Percentiles rank a stretch among this genome's conserved stretches.
These are phyloP conservation scores for Galeopsomyia nigrocyanea DNA, from an alignment of 2,888 invertebrate species.

Conservation along the genomic window DNA sequence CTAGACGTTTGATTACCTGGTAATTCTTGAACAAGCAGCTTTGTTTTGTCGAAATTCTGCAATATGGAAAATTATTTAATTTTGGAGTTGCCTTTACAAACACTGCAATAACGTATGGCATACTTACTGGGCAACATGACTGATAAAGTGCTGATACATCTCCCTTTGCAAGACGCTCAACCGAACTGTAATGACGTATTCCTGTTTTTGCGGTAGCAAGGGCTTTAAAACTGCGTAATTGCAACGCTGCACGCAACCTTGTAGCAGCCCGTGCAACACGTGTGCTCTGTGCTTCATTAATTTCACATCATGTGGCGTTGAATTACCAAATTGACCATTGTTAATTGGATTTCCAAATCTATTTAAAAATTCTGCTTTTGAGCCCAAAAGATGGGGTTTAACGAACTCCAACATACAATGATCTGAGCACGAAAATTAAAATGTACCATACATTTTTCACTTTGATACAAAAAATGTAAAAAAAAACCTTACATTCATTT, in stretches of 20 bases:
- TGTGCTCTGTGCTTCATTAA: constrained; percentile 92
- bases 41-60: constrained; percentile 1
- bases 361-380: constrained; percentile 90
- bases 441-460: neutral
- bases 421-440: constrained; percentile 71
- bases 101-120: neutral
- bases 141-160: constrained; percentile 82
- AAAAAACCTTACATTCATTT: constrained; percentile 78
- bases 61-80: constrained; percentile 2
- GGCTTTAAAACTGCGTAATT: constrained; percentile 92
- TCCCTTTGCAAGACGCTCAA: constrained; percentile 84
- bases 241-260: constrained; percentile 88
- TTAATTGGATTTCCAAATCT: constrained; percentile 95
- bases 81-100: neutral
- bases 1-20: constrained; percentile 19
- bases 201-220: constrained; percentile 92
- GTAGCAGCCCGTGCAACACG: constrained; percentile 89
- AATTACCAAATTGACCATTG: constrained; percentile 94
- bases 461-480: neutral
- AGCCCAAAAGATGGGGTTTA: constrained; percentile 90
- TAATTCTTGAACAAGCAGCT: constrained; percentile 29
- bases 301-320: constrained; percentile 85
- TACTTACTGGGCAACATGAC: constrained; percentile 70
- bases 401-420: constrained; percentile 98
- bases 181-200: constrained; percentile 91